Percentiles rank a stretch among this genome's conserved stretches.
Conservation (phyloP, 2,797 vertebrate species). For the Crenichthys baileyi region DNA sequence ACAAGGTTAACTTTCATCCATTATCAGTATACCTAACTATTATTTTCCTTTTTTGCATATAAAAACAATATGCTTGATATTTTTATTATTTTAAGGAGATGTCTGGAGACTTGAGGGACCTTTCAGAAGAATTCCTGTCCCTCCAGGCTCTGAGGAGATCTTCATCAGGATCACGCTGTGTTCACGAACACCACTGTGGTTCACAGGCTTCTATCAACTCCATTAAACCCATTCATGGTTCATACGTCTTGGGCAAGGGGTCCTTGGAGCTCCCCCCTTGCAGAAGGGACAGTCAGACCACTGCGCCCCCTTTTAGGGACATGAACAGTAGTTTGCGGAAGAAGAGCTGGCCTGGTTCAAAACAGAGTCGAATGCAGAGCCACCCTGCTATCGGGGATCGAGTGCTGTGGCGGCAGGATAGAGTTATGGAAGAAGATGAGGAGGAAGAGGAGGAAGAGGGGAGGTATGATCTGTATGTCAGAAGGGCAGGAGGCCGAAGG, state of each 20-base stretch:
- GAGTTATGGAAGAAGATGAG: conserved; percentile 91
- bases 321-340: conserved; percentile 75
- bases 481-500: conserved; percentile 67
- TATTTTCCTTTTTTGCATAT: not conserved
- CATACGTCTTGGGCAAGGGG: conserved; percentile 41
- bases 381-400: conserved; percentile 71
- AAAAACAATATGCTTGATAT: not conserved
- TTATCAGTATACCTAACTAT: not conserved
- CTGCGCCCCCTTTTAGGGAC: conserved; percentile 50
- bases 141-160: conserved; percentile 89
- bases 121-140: conserved; percentile 90
- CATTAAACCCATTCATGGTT: conserved; percentile 73
- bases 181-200: conserved; percentile 95
- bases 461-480: conserved; percentile 86
- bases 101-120: conserved; percentile 86
- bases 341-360: conserved; percentile 91
- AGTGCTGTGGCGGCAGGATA: conserved; percentile 77
- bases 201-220: conserved; percentile 85
- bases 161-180: conserved; percentile 88
- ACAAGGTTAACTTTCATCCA: conserved; percentile 70
- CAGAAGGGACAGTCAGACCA: conserved; percentile 80
- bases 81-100: conserved; percentile 76
- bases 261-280: conserved; percentile 86
- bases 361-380: conserved; percentile 80
- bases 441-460: conserved; percentile 64